These are phyloP conservation scores for Lasioglossum leucozonium DNA, from an alignment of 2,888 invertebrate genomes.

Conservation along the genomic window DNA sequence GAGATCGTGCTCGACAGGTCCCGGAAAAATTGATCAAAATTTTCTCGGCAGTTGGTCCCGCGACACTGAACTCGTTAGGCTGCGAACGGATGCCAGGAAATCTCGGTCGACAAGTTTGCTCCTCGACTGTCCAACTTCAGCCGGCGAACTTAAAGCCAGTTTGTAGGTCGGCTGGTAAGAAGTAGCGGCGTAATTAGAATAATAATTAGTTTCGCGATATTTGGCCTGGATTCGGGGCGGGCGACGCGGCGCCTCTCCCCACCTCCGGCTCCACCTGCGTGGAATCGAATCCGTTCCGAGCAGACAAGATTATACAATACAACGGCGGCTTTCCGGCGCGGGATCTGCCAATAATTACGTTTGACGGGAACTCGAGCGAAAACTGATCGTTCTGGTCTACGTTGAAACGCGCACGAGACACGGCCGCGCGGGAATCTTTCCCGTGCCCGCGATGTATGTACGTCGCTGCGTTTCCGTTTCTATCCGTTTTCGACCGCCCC, in stretches of 20 bases:
- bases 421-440: constrained; percentile 26
- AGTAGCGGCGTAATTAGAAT: constrained; percentile 27
- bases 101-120: not conserved
- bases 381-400: constrained; percentile 26
- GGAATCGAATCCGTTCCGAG: constrained; percentile 29
- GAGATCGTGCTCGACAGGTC: not conserved
- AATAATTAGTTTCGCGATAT: constrained; percentile 36
- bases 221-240: not conserved
- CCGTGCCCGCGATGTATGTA: not conserved
- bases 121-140: constrained; percentile 11
- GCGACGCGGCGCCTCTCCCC: not conserved
- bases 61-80: constrained; percentile 8
- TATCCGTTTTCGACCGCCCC: not conserved
- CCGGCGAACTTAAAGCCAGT: not conserved
- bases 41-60: not conserved
- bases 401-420: not conserved
- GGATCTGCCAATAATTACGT: constrained; percentile 46
- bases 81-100: constrained; percentile 9
- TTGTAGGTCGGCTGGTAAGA: not conserved
- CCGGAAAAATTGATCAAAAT: constrained; percentile 6
- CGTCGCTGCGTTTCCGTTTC: not conserved
- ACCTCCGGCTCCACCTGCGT: not conserved
- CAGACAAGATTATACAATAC: constrained; percentile 41
- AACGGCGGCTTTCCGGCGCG: not conserved
- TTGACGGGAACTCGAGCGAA: constrained; percentile 26